phyloP scores from a whole-genome alignment of 2,797 vertebrate species.

The Anguilla obscura region DNA sequence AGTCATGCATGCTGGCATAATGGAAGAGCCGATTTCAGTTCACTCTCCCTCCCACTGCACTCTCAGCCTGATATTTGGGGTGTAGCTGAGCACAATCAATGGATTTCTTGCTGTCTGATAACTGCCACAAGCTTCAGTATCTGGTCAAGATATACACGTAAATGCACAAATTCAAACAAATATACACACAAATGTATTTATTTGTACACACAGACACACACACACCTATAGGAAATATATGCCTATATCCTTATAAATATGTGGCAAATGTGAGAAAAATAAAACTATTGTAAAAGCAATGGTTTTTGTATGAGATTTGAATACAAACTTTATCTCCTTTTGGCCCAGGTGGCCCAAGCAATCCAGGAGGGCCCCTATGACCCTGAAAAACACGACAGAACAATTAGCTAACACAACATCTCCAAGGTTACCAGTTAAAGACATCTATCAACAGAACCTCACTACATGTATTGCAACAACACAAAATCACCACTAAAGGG shows the following conservation, averaged over 20 bases:
- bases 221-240: background rate
- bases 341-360: slow-evolving; percentile 62
- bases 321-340: slow-evolving; percentile 75
- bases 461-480: background rate
- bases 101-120: background rate
- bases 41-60: background rate
- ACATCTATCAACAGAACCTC: background rate
- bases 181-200: background rate
- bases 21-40: background rate
- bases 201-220: background rate
- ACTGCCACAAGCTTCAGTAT: background rate
- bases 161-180: background rate
- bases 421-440: background rate
- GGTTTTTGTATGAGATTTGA: background rate
- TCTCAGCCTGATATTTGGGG: background rate
- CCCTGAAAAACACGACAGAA: slow-evolving; percentile 53
- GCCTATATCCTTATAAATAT: background rate
- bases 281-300: background rate
- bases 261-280: background rate
- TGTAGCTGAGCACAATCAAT: background rate
- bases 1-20: background rate
- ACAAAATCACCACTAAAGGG: slow-evolving; percentile 18
- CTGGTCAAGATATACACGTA: slow-evolving; percentile 4
- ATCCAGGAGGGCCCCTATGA: slow-evolving; percentile 62
- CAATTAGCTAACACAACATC: background rate